Conservation (phyloP, 2,113 vertebrate genomes). For the Ammodytes marinus region DNA sequence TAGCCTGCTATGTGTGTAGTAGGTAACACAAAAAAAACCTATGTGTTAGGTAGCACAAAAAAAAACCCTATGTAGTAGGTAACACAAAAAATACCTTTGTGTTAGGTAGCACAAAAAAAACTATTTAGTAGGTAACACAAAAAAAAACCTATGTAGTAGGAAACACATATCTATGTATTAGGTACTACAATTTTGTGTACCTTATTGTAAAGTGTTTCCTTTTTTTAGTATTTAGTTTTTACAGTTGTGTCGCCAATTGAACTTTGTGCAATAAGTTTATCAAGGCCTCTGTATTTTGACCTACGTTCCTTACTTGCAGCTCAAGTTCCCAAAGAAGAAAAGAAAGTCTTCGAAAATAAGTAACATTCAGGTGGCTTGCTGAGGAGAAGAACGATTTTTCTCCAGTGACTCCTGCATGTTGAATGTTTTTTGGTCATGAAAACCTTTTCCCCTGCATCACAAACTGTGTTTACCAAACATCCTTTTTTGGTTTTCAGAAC, state of each 20-base stretch:
- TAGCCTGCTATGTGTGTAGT: too few species aligned
- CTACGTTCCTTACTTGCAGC: conserved; percentile 62
- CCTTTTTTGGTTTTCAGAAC: neutral
- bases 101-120: too few species aligned
- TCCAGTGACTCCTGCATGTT: conserved; percentile 3
- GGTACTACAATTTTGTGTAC: too few species aligned
- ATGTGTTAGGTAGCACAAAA: too few species aligned
- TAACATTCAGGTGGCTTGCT: conserved; percentile 21
- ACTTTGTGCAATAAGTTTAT: neutral
- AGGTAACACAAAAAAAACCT: too few species aligned
- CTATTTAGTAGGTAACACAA: too few species aligned
- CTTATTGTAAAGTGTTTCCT: too few species aligned
- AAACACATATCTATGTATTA: too few species aligned
- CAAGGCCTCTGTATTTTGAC: neutral
- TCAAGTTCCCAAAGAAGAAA: conserved; percentile 79
- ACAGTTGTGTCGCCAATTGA: too few species aligned
- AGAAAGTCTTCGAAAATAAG: conserved; percentile 72
- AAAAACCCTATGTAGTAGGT: too few species aligned
- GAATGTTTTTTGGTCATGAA: conserved; percentile 1
- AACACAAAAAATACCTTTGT: too few species aligned
- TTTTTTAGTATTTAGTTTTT: neutral
- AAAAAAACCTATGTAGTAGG: too few species aligned
- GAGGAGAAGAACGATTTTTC: conserved; percentile 23
- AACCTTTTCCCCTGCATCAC: conserved; percentile 28
- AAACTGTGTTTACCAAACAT: conserved; percentile 18